Base-by-base conservation (phyloP, 2,888 invertebrate genomes). In the Lissonota sp. region DNA sequence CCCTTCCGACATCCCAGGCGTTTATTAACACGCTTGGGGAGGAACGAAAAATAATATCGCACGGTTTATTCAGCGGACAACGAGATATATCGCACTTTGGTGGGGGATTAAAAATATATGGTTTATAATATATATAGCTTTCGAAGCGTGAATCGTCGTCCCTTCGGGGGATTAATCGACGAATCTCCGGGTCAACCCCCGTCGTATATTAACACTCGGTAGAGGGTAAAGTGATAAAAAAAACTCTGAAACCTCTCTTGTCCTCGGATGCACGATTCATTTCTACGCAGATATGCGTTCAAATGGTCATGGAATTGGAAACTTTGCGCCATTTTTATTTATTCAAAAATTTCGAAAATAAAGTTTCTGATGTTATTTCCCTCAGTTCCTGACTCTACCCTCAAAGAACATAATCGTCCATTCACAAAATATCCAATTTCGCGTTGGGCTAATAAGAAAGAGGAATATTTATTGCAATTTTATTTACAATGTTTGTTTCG, bases 31-130 rank as follows among this genome's bases (percentile, higher is more conserved):
- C 78, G 78, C 77, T 83, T 53, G 69, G 26, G 26, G 74, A 86
- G 88, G 89, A 92, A 91, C 88, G 89, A 92, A 92, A 92, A 92
- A 92, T 92, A 92, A 92, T 91, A 92, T 90, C 87, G 86, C 70
- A 82, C 83, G 80, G 91, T 91, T 92, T 92, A 91, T 91, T 91
- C 91, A 91, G 88, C 87, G 84, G n/a, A 79, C 84, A 82, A 82
- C 81, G 82, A 67, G 82, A 74, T 81, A 80, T 82, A 80, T 82
- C 84, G 80, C 26, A 26, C 26, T 26, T 1, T 26, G 26, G 80
- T 80, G 83, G 86, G 89, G 88, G 91, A 91, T 91, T 92, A 92
- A 91, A 91, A 91, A 91, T 90, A 89, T 26, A 90, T 90, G 90
- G 26, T 26, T 2, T 26, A 26, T 26, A 26, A 26, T 26, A 26